Evolutionary conservation across 2,888 invertebrate species (phyloP).

Genomic region (Sicus ferrugineus): DNA sequence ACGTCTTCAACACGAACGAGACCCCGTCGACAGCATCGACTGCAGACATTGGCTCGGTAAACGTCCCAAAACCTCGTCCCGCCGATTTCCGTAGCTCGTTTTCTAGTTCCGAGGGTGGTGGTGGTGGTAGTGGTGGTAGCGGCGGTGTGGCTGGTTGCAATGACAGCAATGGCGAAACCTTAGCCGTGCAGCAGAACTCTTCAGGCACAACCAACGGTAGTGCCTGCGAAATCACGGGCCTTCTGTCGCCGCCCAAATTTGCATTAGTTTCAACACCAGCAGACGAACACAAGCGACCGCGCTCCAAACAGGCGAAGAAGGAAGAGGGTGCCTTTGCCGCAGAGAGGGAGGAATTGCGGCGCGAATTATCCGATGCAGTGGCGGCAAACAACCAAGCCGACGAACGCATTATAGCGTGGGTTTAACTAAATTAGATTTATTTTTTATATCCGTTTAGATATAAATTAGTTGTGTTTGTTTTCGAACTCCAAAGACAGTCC

Average conservation of each 20-base stretch:
- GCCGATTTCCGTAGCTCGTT: slow-evolving; percentile 47
- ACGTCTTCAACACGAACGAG: slow-evolving; percentile 40
- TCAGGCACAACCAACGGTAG: slow-evolving; percentile 28
- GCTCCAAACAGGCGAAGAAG: slow-evolving; percentile 6
- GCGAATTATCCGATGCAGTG: slow-evolving; percentile 61
- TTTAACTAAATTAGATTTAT: slow-evolving; percentile 50
- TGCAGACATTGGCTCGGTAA: slow-evolving; percentile 38
- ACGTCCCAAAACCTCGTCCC: slow-evolving; percentile 40
- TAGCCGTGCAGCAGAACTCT: slow-evolving; percentile 38
- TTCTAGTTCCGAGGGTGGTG: slow-evolving; percentile 52
- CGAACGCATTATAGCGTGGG: slow-evolving; percentile 65
- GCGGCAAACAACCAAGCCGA: slow-evolving; percentile 63
- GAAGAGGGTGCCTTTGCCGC: slow-evolving; percentile 36
- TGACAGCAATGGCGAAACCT: slow-evolving; percentile 11
- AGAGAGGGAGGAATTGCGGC: slow-evolving; percentile 51
- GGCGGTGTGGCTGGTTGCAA: slow-evolving; percentile 10
- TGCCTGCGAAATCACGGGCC: slow-evolving; percentile 22
- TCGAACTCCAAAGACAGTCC: no score
- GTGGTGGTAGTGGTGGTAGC: slow-evolving; percentile 34
- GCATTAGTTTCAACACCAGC: slow-evolving; percentile 43
- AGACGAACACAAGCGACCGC: slow-evolving; percentile 37
- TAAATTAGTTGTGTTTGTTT: no score
- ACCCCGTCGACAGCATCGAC: slow-evolving; percentile 41
- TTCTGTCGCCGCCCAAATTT: slow-evolving; percentile 47
- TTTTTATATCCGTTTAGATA: no score